Evolutionary conservation across 1,140 invertebrate species (phyloP).

Genomic region (Copidosoma floridanum): DNA sequence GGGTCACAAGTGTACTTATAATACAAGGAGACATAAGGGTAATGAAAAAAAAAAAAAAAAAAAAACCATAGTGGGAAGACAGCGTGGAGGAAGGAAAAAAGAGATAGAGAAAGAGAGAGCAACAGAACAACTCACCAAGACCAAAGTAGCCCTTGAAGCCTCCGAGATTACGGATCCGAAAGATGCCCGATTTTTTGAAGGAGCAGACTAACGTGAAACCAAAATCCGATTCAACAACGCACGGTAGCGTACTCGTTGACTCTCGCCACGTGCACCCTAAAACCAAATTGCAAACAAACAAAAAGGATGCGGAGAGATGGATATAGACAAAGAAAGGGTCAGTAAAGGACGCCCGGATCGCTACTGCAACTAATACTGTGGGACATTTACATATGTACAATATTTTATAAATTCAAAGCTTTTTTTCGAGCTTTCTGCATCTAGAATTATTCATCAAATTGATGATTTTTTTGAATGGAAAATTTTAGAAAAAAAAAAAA

Average conservation of each 20-base stretch:
- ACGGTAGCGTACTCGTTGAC: conserved; percentile 65
- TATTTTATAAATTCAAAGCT: no score
- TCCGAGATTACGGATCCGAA: conserved; percentile 84
- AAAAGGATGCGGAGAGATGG: no score
- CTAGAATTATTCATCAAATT: no score
- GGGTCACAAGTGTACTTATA: neutral
- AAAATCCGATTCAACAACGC: conserved; percentile 83
- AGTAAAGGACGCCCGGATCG: no score
- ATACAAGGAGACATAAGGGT: neutral
- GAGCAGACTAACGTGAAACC: conserved; percentile 85
- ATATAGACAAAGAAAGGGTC: neutral
- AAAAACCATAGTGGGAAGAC: neutral
- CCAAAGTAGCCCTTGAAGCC: conserved; percentile 84
- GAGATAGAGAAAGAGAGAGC: neutral
- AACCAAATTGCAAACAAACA: conserved; percentile 46
- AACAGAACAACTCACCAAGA: conserved; percentile 74
- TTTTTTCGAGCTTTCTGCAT: no score
- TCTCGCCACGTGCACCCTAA: conserved; percentile 55
- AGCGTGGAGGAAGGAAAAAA: neutral
- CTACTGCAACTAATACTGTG: no score
- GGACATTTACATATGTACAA: no score
- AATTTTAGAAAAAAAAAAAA: no score
- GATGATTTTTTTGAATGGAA: no score
- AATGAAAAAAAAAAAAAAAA: neutral
- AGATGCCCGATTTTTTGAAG: conserved; percentile 86